Conservation (phyloP, 2,888 invertebrate species). For the Brachynemurus nebulosus region DNA sequence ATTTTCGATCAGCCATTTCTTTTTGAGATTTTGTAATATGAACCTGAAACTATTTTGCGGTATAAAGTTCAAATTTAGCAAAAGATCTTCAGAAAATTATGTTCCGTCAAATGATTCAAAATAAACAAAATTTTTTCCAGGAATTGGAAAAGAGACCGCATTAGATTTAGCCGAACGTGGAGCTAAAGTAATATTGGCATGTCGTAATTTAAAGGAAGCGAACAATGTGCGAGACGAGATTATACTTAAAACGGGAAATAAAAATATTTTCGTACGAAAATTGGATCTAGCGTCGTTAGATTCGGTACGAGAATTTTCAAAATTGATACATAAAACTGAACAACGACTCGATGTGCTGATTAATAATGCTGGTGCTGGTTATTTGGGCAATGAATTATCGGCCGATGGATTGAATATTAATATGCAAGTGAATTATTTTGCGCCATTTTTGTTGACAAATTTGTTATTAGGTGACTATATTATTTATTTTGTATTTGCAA, state of each 20-base stretch:
- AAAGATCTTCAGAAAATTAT: too few relatives aligned
- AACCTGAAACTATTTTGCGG: too few relatives aligned
- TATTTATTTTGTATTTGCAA: too few relatives aligned
- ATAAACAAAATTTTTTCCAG: too few relatives aligned
- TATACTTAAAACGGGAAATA: conserved; percentile 27
- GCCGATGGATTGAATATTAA: conserved; percentile 49
- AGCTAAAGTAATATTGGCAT: conserved; percentile 39
- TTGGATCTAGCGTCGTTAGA: conserved; percentile 40
- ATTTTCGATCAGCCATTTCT: too few relatives aligned
- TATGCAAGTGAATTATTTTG: conserved; percentile 58
- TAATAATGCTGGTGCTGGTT: conserved; percentile 47
- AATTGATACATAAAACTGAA: conserved; percentile 39
- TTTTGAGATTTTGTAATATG: too few relatives aligned
- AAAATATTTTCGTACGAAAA: conserved; percentile 30
- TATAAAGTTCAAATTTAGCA: too few relatives aligned
- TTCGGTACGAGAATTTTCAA: conserved; percentile 47
- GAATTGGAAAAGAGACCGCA: conserved; percentile 34
- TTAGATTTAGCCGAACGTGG: conserved; percentile 33
- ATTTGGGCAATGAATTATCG: conserved; percentile 35
- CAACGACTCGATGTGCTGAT: conserved; percentile 45
- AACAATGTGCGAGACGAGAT: conserved; percentile 27
- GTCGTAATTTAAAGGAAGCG: conserved; percentile 30
- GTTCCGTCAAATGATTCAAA: too few relatives aligned
- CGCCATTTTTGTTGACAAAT: conserved; percentile 55
- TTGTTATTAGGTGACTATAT: conserved; percentile 36